Evolutionary conservation across 2,888 invertebrate species (phyloP).

Genomic region (Nephrotoma guestfalica): DNA sequence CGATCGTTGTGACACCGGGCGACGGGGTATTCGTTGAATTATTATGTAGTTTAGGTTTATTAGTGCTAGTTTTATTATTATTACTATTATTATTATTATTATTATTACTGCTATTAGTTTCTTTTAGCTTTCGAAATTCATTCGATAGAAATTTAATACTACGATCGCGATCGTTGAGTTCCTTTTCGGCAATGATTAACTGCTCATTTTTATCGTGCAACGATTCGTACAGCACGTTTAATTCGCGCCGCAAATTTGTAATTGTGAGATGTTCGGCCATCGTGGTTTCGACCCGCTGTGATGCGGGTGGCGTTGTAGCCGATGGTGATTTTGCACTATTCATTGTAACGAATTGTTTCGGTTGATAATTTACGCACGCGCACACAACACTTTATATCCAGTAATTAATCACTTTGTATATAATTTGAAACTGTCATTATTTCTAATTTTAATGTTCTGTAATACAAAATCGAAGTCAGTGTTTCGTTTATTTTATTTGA

Average conservation of each 20-base stretch:
- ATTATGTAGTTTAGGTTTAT: background rate
- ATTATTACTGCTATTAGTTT: background rate
- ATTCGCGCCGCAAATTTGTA: slow-evolving; percentile 15
- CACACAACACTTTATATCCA: background rate
- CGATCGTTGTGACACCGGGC: background rate
- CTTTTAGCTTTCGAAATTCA: slow-evolving; percentile 14
- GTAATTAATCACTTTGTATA: background rate
- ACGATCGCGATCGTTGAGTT: slow-evolving; percentile 16
- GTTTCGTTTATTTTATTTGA: background rate
- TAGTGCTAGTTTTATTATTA: background rate
- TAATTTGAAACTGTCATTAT: background rate
- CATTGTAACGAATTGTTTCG: background rate
- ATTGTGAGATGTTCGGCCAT: background rate
- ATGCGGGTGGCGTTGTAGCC: background rate
- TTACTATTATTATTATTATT: background rate
- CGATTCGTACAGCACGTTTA: slow-evolving; percentile 16
- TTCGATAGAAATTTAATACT: slow-evolving; percentile 14
- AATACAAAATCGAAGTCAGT: background rate
- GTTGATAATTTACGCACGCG: background rate
- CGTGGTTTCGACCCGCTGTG: background rate
- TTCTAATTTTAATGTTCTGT: background rate
- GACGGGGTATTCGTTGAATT: background rate
- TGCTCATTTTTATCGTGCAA: slow-evolving; percentile 18
- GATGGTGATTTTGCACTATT: background rate
- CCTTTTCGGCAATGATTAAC: slow-evolving; percentile 15